Conservation (phyloP, 1,140 invertebrate species). For the Drosophila nigromelanica region DNA sequence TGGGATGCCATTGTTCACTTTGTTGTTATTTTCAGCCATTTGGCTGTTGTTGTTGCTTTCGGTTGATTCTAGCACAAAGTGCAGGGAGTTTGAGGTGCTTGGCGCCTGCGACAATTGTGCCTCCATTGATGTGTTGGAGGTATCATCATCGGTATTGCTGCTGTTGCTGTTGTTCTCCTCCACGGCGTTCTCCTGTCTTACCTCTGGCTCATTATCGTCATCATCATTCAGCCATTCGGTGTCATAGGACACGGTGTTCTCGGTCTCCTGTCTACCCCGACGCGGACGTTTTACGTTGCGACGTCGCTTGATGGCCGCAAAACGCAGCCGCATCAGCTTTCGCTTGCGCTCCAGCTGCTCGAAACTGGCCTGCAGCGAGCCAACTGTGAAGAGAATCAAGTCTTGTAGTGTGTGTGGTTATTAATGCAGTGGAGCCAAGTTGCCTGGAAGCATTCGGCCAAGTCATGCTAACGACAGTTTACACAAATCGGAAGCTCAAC, state of each 20-base stretch:
- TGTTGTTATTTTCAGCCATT: constrained; percentile 45
- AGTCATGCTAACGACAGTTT: too few relatives aligned
- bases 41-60: constrained; percentile 63
- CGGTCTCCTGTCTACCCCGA: constrained; percentile 17
- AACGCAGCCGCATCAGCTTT: constrained; percentile 32
- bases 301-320: constrained; percentile 38
- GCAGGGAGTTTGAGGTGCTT: constrained; percentile 59
- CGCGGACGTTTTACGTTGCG: constrained; percentile 21
- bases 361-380: constrained; percentile 42
- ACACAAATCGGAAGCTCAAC: constrained; percentile 18
- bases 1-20: constrained; percentile 28
- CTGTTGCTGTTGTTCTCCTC: constrained; percentile 11
- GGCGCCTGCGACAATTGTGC: constrained; percentile 63
- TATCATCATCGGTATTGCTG: constrained; percentile 25
- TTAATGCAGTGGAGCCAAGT: neutral
- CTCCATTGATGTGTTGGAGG: constrained; percentile 69
- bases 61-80: constrained; percentile 20
- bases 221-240: constrained; percentile 33
- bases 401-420: neutral
- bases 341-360: constrained; percentile 49
- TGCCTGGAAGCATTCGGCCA: too few relatives aligned
- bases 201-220: constrained; percentile 11
- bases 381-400: constrained; percentile 21
- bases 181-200: constrained; percentile 3
- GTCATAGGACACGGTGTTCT: constrained; percentile 35